These are phyloP conservation scores for Drosophila albomicans DNA, from an alignment of 1,140 invertebrate genomes.

Conservation along the genomic window DNA sequence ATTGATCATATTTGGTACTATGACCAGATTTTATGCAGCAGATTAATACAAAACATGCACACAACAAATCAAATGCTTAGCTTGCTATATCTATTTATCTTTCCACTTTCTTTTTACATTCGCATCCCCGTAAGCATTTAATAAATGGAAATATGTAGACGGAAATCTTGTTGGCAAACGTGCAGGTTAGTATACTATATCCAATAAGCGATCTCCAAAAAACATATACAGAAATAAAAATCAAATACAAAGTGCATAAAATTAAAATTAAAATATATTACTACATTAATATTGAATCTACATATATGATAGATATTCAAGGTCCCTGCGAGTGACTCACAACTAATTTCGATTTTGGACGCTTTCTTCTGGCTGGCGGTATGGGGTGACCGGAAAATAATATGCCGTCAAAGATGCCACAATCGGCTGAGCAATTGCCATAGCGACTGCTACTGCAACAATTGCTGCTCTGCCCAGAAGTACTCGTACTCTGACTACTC, in stretches of 20 bases:
- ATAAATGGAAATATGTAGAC: slow-evolving; percentile 1
- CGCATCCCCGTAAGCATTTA: background rate
- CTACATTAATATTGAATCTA: slow-evolving; percentile 51
- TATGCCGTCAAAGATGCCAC: slow-evolving; percentile 70
- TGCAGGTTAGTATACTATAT: background rate
- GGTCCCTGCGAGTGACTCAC: slow-evolving; percentile 63
- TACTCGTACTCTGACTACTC: slow-evolving; percentile 69
- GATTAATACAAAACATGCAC: slow-evolving; percentile 55
- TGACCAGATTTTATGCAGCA: background rate
- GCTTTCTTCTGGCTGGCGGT: slow-evolving; percentile 72
- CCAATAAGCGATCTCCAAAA: background rate
- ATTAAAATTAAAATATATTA: slow-evolving; percentile 45
- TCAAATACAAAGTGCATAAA: slow-evolving; percentile 8
- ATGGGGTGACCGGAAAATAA: slow-evolving; percentile 67
- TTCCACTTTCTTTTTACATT: slow-evolving; percentile 16
- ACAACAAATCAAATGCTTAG: slow-evolving; percentile 50
- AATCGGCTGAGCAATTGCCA: slow-evolving; percentile 42
- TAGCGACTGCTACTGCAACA: slow-evolving; percentile 23
- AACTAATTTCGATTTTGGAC: slow-evolving; percentile 78
- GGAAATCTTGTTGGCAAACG: background rate
- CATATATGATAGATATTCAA: slow-evolving; percentile 29
- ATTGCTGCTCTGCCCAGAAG: slow-evolving; percentile 73
- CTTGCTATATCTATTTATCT: slow-evolving; percentile 40
- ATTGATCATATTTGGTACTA: background rate
- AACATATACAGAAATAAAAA: slow-evolving; percentile 7